phyloP scores from a whole-genome alignment of 2,113 vertebrate species.

The Probosciger aterrimus region DNA sequence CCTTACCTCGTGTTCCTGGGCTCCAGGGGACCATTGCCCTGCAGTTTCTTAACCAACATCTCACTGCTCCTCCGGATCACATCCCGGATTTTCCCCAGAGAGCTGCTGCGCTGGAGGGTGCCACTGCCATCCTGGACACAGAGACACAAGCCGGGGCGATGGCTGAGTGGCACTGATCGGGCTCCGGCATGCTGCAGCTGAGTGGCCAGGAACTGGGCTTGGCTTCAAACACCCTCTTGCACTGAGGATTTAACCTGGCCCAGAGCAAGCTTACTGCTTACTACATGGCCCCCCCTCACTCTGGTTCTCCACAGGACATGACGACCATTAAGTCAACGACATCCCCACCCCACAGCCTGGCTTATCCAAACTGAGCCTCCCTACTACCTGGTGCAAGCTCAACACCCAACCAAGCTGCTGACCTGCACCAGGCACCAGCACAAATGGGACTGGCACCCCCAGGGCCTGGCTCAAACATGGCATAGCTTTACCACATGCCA shows the following conservation, averaged over 20 bases:
- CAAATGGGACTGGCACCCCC: neutral
- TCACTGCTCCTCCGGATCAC: slow-evolving; percentile 94
- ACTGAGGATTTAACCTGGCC: neutral
- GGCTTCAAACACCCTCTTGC: neutral
- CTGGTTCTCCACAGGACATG: neutral
- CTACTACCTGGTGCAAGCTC: neutral
- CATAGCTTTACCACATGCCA: neutral
- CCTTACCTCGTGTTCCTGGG: slow-evolving; percentile 80
- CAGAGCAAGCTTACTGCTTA: neutral
- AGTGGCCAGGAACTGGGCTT: neutral
- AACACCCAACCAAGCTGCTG: neutral
- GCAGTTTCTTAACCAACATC: slow-evolving; percentile 94
- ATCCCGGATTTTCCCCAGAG: slow-evolving; percentile 90
- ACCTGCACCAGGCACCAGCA: neutral
- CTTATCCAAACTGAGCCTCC: neutral
- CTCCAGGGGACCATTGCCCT: slow-evolving; percentile 84
- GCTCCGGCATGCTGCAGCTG: neutral
- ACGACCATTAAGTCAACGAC: neutral
- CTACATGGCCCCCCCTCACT: neutral
- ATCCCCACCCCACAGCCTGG: fast-evolving
- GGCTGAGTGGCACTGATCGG: neutral
- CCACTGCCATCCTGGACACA: slow-evolving; percentile 89
- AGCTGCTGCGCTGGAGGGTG: slow-evolving; percentile 87
- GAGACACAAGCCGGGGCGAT: slow-evolving; percentile 42
- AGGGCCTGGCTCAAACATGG: fast-evolving